Evolutionary conservation across 2,888 invertebrate species (phyloP).

Genomic region (Caenorhabditis sp.): DNA sequence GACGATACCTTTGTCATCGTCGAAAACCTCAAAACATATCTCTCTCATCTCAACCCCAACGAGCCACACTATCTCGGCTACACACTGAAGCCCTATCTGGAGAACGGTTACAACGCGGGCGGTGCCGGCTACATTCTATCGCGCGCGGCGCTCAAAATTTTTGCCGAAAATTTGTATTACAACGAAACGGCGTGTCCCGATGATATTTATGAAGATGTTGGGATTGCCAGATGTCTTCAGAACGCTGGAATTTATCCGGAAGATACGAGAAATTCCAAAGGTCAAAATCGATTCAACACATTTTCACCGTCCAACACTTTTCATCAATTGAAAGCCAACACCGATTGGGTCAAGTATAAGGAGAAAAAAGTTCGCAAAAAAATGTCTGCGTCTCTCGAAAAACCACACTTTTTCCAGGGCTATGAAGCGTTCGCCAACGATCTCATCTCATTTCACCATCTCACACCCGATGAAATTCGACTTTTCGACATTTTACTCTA

Average conservation of each 20-base stretch:
- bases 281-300: constrained; percentile 51
- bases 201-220: constrained; percentile 58
- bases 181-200: constrained; percentile 53
- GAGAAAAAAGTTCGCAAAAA: constrained; percentile 15
- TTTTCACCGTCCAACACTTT: constrained; percentile 29
- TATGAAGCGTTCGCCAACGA: constrained; percentile 46
- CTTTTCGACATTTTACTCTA: constrained; percentile 50
- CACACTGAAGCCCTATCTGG: constrained; percentile 52
- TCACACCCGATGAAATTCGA: constrained; percentile 46
- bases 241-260: constrained; percentile 49
- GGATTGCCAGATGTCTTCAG: constrained; percentile 52
- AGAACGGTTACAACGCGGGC: constrained; percentile 61
- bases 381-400: not conserved
- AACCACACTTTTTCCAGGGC: not conserved
- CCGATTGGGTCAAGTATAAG: constrained; percentile 22
- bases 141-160: constrained; percentile 47
- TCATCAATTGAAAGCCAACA: constrained; percentile 27
- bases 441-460: constrained; percentile 51
- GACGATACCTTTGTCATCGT: constrained; percentile 62
- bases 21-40: constrained; percentile 50
- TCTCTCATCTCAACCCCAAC: constrained; percentile 43
- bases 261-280: constrained; percentile 46
- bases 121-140: constrained; percentile 61
- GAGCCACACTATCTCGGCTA: constrained; percentile 57
- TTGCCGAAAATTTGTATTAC: constrained; percentile 41